Conservation (phyloP, 1,140 invertebrate species). For the Brachionus calyciflorus region DNA sequence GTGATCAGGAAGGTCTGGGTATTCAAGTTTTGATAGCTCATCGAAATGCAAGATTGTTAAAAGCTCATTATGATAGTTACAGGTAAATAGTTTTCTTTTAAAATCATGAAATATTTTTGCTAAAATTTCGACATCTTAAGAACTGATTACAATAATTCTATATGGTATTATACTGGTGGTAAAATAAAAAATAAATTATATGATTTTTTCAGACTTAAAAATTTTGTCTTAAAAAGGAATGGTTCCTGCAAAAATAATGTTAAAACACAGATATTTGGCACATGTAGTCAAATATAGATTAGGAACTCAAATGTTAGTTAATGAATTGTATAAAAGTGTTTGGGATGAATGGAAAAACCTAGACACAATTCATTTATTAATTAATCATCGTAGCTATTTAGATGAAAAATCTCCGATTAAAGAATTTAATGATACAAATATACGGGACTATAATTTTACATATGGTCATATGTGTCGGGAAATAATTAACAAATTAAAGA, state of each 20-base stretch:
- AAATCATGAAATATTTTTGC: too few relatives aligned
- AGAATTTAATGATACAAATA: background rate
- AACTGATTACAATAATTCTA: background rate
- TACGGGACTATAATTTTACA: background rate
- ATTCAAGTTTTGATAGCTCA: background rate
- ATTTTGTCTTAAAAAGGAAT: background rate
- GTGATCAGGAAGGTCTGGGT: background rate
- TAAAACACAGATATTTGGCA: background rate
- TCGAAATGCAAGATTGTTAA: background rate
- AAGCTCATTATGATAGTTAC: background rate
- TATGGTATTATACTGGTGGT: slow-evolving; percentile 5
- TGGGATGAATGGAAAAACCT: background rate
- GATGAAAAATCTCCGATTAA: background rate
- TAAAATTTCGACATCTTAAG: too few relatives aligned
- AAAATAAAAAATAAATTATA: background rate
- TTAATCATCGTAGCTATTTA: background rate
- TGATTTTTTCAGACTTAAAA: background rate
- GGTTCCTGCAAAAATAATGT: background rate
- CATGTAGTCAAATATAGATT: background rate
- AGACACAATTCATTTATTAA: background rate
- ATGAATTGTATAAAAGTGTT: background rate
- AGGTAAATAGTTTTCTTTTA: background rate
- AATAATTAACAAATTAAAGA: background rate
- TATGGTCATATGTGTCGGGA: background rate
- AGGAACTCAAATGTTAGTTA: background rate